Evolutionary conservation across 2,888 invertebrate species (phyloP).

Genomic region (Hemaris fuciformis): DNA sequence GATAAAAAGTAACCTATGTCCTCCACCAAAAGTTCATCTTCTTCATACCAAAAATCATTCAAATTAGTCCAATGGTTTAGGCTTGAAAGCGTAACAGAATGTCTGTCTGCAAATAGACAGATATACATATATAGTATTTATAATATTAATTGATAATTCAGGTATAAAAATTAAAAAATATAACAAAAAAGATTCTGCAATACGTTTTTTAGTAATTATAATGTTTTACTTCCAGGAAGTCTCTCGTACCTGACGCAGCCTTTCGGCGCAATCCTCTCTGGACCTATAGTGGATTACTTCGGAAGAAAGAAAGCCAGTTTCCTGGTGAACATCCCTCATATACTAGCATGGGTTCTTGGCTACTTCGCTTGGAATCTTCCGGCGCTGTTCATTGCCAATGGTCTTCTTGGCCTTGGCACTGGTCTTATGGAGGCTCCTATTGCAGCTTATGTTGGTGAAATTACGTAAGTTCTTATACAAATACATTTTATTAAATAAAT

Average conservation of each 20-base stretch:
- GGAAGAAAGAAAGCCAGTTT: conserved; percentile 80
- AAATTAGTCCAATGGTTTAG: no score
- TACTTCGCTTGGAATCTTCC: conserved; percentile 70
- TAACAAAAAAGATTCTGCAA: neutral
- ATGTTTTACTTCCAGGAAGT: conserved; percentile 65
- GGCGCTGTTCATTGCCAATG: conserved; percentile 71
- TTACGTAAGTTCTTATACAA: conserved; percentile 75
- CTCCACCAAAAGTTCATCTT: no score
- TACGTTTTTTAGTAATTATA: neutral
- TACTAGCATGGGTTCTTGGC: conserved; percentile 79
- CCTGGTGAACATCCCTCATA: conserved; percentile 78
- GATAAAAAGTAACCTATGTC: no score
- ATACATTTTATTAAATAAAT: no score
- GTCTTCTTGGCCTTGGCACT: conserved; percentile 77
- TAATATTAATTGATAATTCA: no score
- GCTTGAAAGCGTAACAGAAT: no score
- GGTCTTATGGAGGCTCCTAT: conserved; percentile 83
- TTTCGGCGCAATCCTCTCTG: conserved; percentile 78
- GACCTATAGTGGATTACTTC: conserved; percentile 77
- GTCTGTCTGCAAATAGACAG: no score
- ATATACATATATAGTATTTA: no score
- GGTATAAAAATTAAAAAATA: no score
- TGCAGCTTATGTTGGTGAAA: conserved; percentile 81
- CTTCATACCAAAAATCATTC: no score
- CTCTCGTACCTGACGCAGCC: conserved; percentile 80